Evolutionary conservation across 2,888 invertebrate genomes (phyloP).

Genomic region (Drosophila mettleri): DNA sequence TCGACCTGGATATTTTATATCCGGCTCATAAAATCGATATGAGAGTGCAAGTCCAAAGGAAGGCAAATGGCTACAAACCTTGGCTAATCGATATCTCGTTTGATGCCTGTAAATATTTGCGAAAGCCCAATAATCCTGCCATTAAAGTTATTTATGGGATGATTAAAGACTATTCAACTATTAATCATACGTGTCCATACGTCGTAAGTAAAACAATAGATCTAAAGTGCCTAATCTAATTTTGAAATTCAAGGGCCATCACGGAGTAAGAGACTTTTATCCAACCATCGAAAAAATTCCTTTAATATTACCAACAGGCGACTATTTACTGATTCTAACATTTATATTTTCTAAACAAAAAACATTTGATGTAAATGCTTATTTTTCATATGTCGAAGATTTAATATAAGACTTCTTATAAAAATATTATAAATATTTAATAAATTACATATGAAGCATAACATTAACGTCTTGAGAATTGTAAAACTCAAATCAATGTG

Average conservation of each 20-base stretch:
- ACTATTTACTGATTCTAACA: slow-evolving; percentile 19
- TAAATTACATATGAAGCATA: too few relatives aligned
- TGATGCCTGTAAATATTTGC: neutral
- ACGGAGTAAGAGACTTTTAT: neutral
- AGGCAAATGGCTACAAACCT: neutral
- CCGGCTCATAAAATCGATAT: neutral
- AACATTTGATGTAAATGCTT: neutral
- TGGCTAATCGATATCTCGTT: neutral
- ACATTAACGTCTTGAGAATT: too few relatives aligned
- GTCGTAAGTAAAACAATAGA: slow-evolving; percentile 18
- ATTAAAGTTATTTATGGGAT: neutral
- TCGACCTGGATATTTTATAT: neutral
- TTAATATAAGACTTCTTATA: too few relatives aligned
- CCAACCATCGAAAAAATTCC: slow-evolving; percentile 2
- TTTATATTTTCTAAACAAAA: neutral
- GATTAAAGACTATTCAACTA: neutral
- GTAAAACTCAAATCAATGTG: too few relatives aligned
- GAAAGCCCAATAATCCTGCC: neutral
- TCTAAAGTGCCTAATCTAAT: neutral
- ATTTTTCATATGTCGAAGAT: neutral
- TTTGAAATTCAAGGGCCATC: neutral
- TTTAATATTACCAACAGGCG: slow-evolving; percentile 18
- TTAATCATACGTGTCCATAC: slow-evolving; percentile 39
- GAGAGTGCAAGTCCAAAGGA: neutral
- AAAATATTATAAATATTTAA: too few relatives aligned